Evolutionary conservation across 1,140 invertebrate species (phyloP).

Genomic region (Anastrepha obliqua): DNA sequence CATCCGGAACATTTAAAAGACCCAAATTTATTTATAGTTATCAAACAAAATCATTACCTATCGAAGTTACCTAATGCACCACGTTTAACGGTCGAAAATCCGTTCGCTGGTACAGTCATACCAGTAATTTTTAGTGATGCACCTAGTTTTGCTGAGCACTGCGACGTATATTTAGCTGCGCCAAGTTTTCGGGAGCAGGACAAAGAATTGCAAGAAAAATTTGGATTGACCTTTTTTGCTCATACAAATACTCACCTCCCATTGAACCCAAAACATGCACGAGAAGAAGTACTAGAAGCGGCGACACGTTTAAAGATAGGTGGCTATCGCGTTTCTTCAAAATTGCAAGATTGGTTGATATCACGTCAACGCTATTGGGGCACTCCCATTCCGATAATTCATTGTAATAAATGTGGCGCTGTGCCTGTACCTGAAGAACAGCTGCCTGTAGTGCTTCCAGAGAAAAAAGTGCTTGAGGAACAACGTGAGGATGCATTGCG

Average conservation of each 20-base stretch:
- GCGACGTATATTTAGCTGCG: slow-evolving; percentile 83
- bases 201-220: slow-evolving; percentile 76
- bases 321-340: slow-evolving; percentile 88
- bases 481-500: slow-evolving; percentile 62
- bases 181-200: slow-evolving; percentile 76
- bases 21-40: slow-evolving; percentile 79
- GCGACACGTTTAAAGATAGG: slow-evolving; percentile 81
- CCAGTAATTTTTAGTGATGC: slow-evolving; percentile 80
- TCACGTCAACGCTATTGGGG: slow-evolving; percentile 99
- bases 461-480: slow-evolving; percentile 71
- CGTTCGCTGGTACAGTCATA: slow-evolving; percentile 81
- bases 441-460: slow-evolving; percentile 87
- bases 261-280: slow-evolving; percentile 64
- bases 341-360: slow-evolving; percentile 96
- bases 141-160: slow-evolving; percentile 77
- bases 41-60: slow-evolving; percentile 77
- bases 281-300: slow-evolving; percentile 75
- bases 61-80: slow-evolving; percentile 72
- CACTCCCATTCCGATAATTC: slow-evolving; percentile 97
- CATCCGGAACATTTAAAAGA: slow-evolving; percentile 85
- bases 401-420: slow-evolving; percentile 87
- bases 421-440: slow-evolving; percentile 86
- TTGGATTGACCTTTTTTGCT: slow-evolving; percentile 62
- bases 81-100: slow-evolving; percentile 81
- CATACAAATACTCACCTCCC: slow-evolving; percentile 71